phyloP scores from a whole-genome alignment of 2,797 vertebrate species.

The Kryptopterus vitreolus region DNA sequence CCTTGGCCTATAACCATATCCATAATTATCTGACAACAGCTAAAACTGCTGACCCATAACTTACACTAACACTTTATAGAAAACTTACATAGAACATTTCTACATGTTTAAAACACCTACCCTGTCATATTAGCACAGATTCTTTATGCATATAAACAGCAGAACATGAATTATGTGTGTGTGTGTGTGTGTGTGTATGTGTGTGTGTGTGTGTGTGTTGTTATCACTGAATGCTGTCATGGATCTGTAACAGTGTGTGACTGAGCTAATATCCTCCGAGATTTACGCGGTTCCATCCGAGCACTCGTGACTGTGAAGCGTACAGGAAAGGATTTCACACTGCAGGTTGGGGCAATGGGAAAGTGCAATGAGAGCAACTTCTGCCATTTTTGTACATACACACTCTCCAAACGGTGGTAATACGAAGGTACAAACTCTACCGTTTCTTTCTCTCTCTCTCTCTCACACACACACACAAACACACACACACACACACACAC shows the following conservation, averaged over 20 bases:
- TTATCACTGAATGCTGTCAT: conserved; percentile 34
- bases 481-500: neutral
- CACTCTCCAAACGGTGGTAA: neutral
- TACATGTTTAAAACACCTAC: neutral
- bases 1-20: neutral
- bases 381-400: conserved; percentile 41
- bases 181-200: neutral
- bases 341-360: conserved; percentile 61
- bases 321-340: conserved; percentile 55
- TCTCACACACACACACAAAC: neutral
- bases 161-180: neutral
- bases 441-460: neutral
- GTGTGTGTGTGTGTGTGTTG: neutral
- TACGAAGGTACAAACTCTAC: neutral
- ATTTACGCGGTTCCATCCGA: conserved; percentile 48
- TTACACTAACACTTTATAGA: neutral
- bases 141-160: neutral
- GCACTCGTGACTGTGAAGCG: conserved; percentile 34
- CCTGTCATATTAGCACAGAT: too few relatives aligned
- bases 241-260: conserved; percentile 33
- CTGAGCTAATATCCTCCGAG: conserved; percentile 56
- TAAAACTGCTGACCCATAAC: neutral
- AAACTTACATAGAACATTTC: neutral
- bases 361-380: conserved; percentile 62
- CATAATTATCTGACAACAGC: neutral